Evolutionary conservation across 53 echinoderm and acorn worm species (phyloP).

Genomic region (Luidia sarsii): DNA sequence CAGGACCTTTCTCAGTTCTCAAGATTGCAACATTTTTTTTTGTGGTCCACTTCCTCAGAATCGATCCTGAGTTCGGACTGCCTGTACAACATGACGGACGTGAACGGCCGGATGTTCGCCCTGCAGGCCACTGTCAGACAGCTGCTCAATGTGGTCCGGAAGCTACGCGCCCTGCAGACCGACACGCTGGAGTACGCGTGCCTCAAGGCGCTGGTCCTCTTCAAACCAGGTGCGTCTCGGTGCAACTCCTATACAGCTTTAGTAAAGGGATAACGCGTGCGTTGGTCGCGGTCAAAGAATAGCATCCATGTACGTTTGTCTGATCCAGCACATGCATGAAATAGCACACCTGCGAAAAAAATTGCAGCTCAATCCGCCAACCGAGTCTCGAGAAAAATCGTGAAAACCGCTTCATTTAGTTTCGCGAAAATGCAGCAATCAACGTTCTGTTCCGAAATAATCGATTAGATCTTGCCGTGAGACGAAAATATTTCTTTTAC

Average conservation of each 20-base stretch:
- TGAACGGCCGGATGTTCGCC: background rate
- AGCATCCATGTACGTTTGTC: no score
- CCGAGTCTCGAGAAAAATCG: no score
- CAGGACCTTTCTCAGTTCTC: background rate
- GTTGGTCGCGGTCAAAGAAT: no score
- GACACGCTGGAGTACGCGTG: constrained; percentile 91
- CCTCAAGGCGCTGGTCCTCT: constrained; percentile 86
- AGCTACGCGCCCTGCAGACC: constrained; percentile 63
- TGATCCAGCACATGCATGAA: no score
- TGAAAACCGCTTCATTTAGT: no score
- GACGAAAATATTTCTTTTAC: no score
- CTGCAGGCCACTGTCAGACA: constrained; percentile 50
- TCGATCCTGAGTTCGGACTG: constrained; percentile 41
- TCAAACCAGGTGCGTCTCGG: constrained; percentile 75
- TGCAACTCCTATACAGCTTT: background rate
- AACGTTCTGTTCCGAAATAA: no score
- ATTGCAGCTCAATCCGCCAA: no score
- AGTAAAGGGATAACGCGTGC: no score
- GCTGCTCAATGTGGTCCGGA: constrained; percentile 69
- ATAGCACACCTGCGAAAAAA: no score
- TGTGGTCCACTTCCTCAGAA: background rate
- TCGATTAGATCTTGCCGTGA: no score
- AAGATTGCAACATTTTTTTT: background rate
- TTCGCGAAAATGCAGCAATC: no score
- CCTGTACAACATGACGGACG: background rate